Base-by-base conservation (phyloP, 2,888 invertebrate genomes). In the Troides aeacus region DNA sequence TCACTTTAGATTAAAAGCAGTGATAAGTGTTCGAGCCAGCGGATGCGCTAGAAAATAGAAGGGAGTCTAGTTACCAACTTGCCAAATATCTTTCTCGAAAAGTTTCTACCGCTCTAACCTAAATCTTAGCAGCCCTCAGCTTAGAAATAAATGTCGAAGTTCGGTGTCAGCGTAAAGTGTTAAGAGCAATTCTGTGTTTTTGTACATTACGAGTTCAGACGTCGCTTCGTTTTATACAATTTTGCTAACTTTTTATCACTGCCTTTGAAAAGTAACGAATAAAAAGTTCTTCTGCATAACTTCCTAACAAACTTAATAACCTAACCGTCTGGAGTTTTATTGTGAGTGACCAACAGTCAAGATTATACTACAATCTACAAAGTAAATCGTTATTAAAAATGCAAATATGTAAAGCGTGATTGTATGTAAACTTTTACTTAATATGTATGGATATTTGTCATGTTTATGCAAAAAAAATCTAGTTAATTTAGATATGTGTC, bases 141-240 rank as follows among this genome's bases (percentile, higher is more conserved):
- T 58, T 65, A 58, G 46, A 57, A 57, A 57, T 57, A 57, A 21
- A 65, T 65, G 58, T 59, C 42, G 42, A 65, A 65, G 46, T 58
- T 65, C 57, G 58, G 56, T 23, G 58, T 42, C 56, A 36, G 56
- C 65, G 65, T 39, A 65, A 65, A 65, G 58, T 59, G 58, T 57
- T 65, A 65, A 65, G 23, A 65, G 65, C 65, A 18, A 42, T 65
- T 65, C 58, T 57, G 65, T 65, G 65, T 65, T 65, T 65, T 65
- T 59, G 65, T 58, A 53, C 10, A 24, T 57, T 57, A 57, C n/a
- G 21, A 21, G 21, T 57, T 57, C 21, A 57, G 57, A 21, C 57
- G 21, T 57, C 8, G 23, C 57, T 57, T 57, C 57, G 57, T 21
- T 57, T 57, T 57, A 21, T 57, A 57, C 21, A 21, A 57, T 57